Percentiles rank a stretch among this genome's conserved stretches.
phyloP scores from a whole-genome alignment of 2,113 vertebrate genomes.

The Hydrolagus affinis region DNA sequence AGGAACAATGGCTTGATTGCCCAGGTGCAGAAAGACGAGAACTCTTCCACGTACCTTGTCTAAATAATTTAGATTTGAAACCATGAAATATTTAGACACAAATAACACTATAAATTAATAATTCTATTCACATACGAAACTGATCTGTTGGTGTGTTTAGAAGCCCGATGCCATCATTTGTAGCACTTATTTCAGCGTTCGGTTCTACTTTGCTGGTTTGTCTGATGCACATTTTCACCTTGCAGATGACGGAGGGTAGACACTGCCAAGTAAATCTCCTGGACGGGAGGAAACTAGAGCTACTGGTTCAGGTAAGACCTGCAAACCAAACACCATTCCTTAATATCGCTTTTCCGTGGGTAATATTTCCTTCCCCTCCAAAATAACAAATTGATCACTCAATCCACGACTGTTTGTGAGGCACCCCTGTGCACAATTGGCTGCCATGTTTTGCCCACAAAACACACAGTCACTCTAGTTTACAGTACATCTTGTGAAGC shows the following conservation, averaged over 20 bases:
- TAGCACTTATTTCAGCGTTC: too few species aligned
- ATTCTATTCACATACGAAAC: neutral
- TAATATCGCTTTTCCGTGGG: fast-evolving
- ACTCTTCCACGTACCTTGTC: neutral
- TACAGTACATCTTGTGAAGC: neutral
- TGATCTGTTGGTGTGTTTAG: neutral
- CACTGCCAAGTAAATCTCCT: conserved; percentile 86
- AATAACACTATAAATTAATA: neutral
- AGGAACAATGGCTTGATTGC: neutral
- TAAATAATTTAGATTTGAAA: neutral
- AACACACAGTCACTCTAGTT: neutral
- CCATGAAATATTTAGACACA: neutral
- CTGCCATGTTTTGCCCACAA: too few species aligned
- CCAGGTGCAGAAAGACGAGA: neutral
- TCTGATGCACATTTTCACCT: conserved; percentile 38
- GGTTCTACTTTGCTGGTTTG: neutral
- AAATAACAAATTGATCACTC: neutral
- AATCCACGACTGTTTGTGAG: neutral
- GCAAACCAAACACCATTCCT: too few species aligned
- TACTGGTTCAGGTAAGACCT: conserved; percentile 85
- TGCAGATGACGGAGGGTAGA: conserved; percentile 91
- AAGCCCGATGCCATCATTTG: neutral
- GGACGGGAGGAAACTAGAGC: conserved; percentile 84
- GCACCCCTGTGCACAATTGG: neutral
- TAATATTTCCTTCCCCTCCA: neutral